phyloP scores from a whole-genome alignment of 2,888 invertebrate species.

The Habroteleia sp. region DNA sequence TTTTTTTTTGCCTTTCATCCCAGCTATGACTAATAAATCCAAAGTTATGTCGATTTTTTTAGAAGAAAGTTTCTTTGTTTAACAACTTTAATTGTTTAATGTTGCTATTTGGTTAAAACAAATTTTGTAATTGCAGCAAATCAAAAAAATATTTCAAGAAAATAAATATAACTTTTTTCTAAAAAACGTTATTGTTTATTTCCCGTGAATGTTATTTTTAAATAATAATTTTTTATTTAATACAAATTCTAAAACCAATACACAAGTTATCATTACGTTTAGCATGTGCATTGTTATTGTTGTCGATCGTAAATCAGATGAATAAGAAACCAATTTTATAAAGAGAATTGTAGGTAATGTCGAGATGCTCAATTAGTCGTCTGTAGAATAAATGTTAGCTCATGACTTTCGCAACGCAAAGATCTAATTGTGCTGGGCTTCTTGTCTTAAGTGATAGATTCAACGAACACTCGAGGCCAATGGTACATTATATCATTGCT shows the following conservation, averaged over 20 bases:
- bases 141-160: too few species aligned
- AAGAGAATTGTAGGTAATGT: constrained; percentile 66
- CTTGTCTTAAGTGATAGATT: constrained; percentile 61
- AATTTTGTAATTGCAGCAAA: too few species aligned
- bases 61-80: too few species aligned
- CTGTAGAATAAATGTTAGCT: constrained; percentile 64
- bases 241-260: constrained; percentile 23
- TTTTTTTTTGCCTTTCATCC: constrained; percentile 23
- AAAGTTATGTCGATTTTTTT: constrained; percentile 27
- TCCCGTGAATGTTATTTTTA: too few species aligned
- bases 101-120: too few species aligned
- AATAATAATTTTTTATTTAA: too few species aligned
- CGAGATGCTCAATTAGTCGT: constrained; percentile 66
- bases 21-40: constrained; percentile 4
- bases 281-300: constrained; percentile 36
- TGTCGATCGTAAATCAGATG: constrained; percentile 51
- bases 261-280: constrained; percentile 28
- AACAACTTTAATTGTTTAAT: too few species aligned
- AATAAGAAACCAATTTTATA: constrained; percentile 72
- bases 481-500: constrained; percentile 54
- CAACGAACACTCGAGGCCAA: constrained; percentile 59
- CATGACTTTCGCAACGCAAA: constrained; percentile 69
- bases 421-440: constrained; percentile 61
- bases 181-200: too few species aligned
- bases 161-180: too few species aligned